Evolutionary conservation across 2,797 vertebrate species (phyloP), one percentile per base, ranked within the genome.

Genomic region (Hylomyscus alleni): DNA sequence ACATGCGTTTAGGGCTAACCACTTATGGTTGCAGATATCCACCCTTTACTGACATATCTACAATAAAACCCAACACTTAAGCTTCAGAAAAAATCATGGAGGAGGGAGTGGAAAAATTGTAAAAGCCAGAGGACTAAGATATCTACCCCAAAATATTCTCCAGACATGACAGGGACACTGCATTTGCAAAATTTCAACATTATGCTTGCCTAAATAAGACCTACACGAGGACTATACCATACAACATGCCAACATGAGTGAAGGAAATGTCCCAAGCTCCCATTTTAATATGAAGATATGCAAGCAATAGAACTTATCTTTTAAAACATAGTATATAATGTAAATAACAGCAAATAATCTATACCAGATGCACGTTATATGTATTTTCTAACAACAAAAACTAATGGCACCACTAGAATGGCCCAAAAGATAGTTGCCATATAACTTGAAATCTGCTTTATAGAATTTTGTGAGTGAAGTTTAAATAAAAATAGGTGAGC

Each of bases 291-390:
- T n/a, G 19, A 67, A 24, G 31, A 69, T 62, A 65, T 52, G 67
- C 6, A 67, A 50, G 12, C 31, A 85, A 67, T n/a, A n/a, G 24
- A 67, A 26, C 6, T 15, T 76, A 1, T 37, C 8, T 20, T 72
- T 76, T 47, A 14, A 29, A 50, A 67, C 37, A 82, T 52, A 93
- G 5, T 69, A 8, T 56, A 19, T 52, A 6, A 75, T 82, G 40
- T 82, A 90, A 96, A 67, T 94, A 95, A 94, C 24, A 88, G 6
- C 13, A 62, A 90, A 97, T 44, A 94, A 84, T 20, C 14, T n/a
- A 94, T 75, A 54, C 2, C 11, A 88, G 80, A 84, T 65, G 77
- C 0, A 87, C 80, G 13, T 90, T 91, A 78, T 29, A 89, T 20
- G 17, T 54, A 60, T 73, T 62, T 7, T 78, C 19, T 69, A 85